Evolutionary conservation across 2,888 invertebrate genomes (phyloP).

Genomic region (Cerastoderma edule): DNA sequence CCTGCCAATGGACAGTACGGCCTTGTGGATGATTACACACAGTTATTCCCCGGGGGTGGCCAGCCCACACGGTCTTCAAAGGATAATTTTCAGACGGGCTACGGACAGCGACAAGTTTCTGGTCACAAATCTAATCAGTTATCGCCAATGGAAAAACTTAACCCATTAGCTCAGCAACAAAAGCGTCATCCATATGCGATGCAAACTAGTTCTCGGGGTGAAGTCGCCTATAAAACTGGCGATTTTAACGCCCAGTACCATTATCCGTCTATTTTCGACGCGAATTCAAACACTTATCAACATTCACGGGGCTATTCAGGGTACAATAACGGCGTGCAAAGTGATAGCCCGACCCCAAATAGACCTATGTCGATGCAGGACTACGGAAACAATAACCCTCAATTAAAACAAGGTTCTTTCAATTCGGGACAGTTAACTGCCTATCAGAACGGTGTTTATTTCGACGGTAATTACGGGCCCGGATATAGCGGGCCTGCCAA

Average conservation of each 20-base stretch:
- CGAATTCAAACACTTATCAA: slow-evolving; percentile 64
- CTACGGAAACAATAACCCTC: slow-evolving; percentile 52
- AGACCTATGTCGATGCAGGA: slow-evolving; percentile 52
- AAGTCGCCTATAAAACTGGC: slow-evolving; percentile 58
- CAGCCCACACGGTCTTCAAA: slow-evolving; percentile 52
- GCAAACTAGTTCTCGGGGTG: slow-evolving; percentile 50
- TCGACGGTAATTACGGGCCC: slow-evolving; percentile 69
- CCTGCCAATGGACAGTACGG: slow-evolving; percentile 46
- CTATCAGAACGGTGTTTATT: slow-evolving; percentile 60
- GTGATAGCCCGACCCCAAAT: slow-evolving; percentile 52
- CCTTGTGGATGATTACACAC: slow-evolving; percentile 56
- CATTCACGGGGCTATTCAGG: slow-evolving; percentile 58
- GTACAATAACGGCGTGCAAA: slow-evolving; percentile 59
- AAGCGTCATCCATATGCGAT: slow-evolving; percentile 50
- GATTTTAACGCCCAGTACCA: slow-evolving; percentile 59
- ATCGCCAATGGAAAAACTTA: slow-evolving; percentile 52
- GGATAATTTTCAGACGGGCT: slow-evolving; percentile 56
- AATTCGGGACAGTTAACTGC: slow-evolving; percentile 52
- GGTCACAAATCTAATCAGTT: slow-evolving; percentile 59
- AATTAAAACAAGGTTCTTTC: slow-evolving; percentile 59
- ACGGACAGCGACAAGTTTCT: slow-evolving; percentile 57
- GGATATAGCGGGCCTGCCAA: slow-evolving; percentile 66
- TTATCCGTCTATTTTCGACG: slow-evolving; percentile 61
- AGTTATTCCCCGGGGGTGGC: slow-evolving; percentile 49
- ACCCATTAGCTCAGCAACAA: slow-evolving; percentile 51